Percentiles rank a stretch among this genome's conserved stretches.
Conservation (phyloP, 1,140 invertebrate species). For the Hydropsyche tenuis region DNA sequence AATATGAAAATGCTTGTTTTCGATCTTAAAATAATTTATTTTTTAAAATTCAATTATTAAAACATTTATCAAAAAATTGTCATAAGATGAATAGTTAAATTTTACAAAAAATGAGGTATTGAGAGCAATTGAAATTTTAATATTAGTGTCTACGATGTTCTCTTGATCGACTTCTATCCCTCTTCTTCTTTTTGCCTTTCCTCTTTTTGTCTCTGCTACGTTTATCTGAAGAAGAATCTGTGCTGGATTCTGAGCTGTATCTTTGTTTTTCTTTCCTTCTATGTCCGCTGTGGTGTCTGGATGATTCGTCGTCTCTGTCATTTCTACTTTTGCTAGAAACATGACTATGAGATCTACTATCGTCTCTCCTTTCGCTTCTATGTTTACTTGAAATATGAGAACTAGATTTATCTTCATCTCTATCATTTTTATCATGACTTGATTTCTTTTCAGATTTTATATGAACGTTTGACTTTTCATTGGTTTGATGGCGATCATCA, state of each 20-base stretch:
- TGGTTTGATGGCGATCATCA: conserved; percentile 52
- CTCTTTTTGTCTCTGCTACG: conserved; percentile 61
- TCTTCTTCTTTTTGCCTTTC: conserved; percentile 62
- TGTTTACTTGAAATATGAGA: background rate
- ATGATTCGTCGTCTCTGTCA: conserved; percentile 22
- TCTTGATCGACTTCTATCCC: conserved; percentile 59
- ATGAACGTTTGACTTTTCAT: conserved; percentile 43
- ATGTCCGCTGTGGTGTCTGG: conserved; percentile 42
- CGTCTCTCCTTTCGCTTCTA: conserved; percentile 31
- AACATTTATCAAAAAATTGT: no score
- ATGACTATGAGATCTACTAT: conserved; percentile 51
- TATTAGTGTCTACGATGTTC: conserved; percentile 57
- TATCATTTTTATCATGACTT: background rate
- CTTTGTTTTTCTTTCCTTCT: conserved; percentile 44
- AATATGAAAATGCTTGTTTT: no score
- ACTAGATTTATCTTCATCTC: background rate
- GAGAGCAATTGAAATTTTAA: background rate
- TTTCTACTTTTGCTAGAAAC: conserved; percentile 39
- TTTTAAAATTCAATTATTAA: no score
- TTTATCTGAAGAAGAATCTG: conserved; percentile 49
- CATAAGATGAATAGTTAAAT: no score
- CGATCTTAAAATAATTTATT: no score
- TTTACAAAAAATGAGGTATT: no score
- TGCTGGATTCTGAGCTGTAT: background rate
- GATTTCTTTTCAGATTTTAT: background rate